Evolutionary conservation across 2,888 invertebrate species (phyloP), one percentile per base, ranked within the genome.

Genomic region (Xestia xanthographa): DNA sequence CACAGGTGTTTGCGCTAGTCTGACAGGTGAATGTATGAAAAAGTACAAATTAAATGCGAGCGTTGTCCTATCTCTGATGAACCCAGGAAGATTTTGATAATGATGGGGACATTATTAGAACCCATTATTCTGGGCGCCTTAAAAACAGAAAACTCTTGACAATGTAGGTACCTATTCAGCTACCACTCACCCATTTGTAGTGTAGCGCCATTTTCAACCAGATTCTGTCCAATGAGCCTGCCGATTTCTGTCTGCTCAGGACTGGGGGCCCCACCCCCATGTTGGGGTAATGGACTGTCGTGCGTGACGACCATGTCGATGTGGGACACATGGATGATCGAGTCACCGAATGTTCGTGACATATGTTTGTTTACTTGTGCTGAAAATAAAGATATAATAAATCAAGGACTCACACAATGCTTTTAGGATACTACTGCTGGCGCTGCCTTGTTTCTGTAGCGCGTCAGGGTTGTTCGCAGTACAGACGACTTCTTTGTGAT

Each of bases 271-370:
- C 97, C 43, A 3, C 0, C 97, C 2, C 97, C 97, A 90, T 98
- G 98, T 72, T 97, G 97, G 0, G 98, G 98, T 58, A 99, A 94
- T 4, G 97, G 97, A 0, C 93, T 95, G 91, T 97, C 97, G 83
- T 97, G 97, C 82, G 98, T 86, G 5, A 99, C 98, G 12, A 99
- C 98, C 89, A 97, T 98, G 95, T 99, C 99, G 85, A 99, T 97
- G 93, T 99, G 99, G 17, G 99, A 99, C 80, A 98, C 95, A 94
- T 99, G 99, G 84, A 99, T 97, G 22, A 98, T 97, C 0, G 98
- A 97, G 92, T 99, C 99, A 66, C 99, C 99, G 93, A 99, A 99
- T 0, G 99, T 99, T 2, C 99, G 97, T 0, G 99, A 99, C 98
- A 99, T 98, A 90, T 98, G 95, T 5, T 97, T 97, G 95, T 99